A percentile compares a stretch with the other conserved stretches of the same genome.
Conservation (phyloP, 2,113 vertebrate species). For the Dolichallabes microphthalmus region DNA sequence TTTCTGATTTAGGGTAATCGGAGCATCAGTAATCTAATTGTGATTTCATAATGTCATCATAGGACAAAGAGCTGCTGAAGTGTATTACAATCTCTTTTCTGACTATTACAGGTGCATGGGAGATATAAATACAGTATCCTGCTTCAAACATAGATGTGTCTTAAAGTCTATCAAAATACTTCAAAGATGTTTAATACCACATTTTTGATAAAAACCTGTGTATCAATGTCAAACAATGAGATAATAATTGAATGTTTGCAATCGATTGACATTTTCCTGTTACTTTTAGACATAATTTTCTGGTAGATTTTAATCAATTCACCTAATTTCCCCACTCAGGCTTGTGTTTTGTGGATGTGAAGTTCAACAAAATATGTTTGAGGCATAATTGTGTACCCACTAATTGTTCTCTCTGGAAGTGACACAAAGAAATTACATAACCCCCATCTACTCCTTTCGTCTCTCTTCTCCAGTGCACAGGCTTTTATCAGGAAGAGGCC, state of each 20-base stretch:
- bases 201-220: background rate
- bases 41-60: constrained; percentile 21
- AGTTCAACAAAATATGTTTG: constrained; percentile 50
- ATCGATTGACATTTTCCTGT: background rate
- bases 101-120: background rate
- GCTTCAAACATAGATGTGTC: background rate
- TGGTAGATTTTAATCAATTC: constrained; percentile 10
- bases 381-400: constrained; percentile 56
- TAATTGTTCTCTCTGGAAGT: constrained; percentile 59
- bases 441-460: constrained; percentile 31
- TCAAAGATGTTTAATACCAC: background rate
- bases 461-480: constrained; percentile 28
- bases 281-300: background rate
- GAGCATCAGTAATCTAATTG: constrained; percentile 53
- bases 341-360: constrained; percentile 53
- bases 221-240: background rate
- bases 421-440: constrained; percentile 62
- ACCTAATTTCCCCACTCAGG: constrained; percentile 43
- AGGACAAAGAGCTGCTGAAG: constrained; percentile 11
- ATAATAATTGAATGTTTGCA: background rate
- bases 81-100: background rate
- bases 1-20: constrained; percentile 39
- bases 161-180: background rate
- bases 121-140: background rate
- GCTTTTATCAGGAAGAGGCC: constrained; percentile 51